phyloP scores from a whole-genome alignment of 2,797 vertebrate species.

The Fratercula arctica region DNA sequence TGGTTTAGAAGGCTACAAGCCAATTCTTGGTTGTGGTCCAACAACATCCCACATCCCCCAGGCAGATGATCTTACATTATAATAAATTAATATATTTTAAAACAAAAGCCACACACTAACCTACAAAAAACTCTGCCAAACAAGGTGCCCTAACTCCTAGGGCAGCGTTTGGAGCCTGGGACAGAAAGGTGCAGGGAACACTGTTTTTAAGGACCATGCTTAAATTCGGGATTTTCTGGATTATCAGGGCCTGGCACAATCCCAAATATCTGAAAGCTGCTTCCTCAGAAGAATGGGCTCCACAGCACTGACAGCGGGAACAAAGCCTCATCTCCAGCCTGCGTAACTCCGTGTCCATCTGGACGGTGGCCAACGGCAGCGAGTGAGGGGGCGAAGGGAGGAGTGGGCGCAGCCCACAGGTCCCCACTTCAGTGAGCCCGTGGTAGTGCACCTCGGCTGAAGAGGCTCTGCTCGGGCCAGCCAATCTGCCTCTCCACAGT shows the following conservation, averaged over 20 bases:
- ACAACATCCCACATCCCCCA: slow-evolving; percentile 46
- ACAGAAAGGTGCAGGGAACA: not conserved
- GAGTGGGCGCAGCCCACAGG: not conserved
- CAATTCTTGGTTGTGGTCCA: slow-evolving; percentile 60
- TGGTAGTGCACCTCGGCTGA: not conserved
- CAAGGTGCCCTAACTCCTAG: not conserved
- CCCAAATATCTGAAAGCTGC: slow-evolving; percentile 47
- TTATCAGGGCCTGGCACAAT: slow-evolving; percentile 31
- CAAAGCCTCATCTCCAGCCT: slow-evolving; percentile 51
- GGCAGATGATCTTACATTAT: slow-evolving; percentile 61
- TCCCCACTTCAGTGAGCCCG: not conserved
- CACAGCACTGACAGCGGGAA: slow-evolving; percentile 18
- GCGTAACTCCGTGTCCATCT: not conserved
- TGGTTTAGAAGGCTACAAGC: slow-evolving; percentile 60
- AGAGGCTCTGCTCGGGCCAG: not conserved
- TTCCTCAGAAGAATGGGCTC: slow-evolving; percentile 59
- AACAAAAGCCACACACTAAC: not conserved
- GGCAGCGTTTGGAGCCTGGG: not conserved
- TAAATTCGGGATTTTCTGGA: slow-evolving; percentile 49
- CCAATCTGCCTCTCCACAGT: slow-evolving; percentile 30
- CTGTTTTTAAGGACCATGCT: not conserved
- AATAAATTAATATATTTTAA: slow-evolving; percentile 56
- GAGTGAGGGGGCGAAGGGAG: not conserved
- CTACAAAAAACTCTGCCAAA: not conserved
- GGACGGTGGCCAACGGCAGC: not conserved